A percentile compares a stretch with the other conserved stretches of the same genome.
Conservation (phyloP, 2,797 vertebrate species). For the Poecilia picta region DNA sequence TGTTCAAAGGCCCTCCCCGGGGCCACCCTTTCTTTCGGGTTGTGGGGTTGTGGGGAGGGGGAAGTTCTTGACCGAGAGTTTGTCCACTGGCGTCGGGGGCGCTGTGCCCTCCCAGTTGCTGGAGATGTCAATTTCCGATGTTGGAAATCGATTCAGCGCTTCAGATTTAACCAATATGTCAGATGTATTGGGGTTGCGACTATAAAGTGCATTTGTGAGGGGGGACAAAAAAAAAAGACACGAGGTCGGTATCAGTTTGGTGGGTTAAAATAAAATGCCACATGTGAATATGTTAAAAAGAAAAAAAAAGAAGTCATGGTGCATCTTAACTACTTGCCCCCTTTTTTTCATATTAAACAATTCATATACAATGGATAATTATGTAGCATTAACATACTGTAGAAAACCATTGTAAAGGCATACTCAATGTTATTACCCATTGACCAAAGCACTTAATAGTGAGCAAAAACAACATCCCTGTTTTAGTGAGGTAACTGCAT, state of each 20-base stretch:
- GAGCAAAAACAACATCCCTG: slow-evolving; percentile 72
- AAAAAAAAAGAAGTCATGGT: slow-evolving; percentile 59
- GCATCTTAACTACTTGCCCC: slow-evolving; percentile 64
- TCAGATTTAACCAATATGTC: slow-evolving; percentile 44
- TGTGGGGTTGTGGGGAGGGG: background rate
- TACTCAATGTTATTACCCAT: slow-evolving; percentile 74
- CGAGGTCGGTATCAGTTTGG: slow-evolving; percentile 41
- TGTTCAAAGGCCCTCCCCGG: slow-evolving; percentile 50
- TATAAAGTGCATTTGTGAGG: slow-evolving; percentile 56
- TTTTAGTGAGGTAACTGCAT: slow-evolving; percentile 68
- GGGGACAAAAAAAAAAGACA: slow-evolving; percentile 2
- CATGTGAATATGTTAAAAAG: slow-evolving; percentile 72
- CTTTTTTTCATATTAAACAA: slow-evolving; percentile 42
- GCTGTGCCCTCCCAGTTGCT: slow-evolving; percentile 63
- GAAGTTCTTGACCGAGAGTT: slow-evolving; percentile 53
- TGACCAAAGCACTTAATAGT: slow-evolving; percentile 82
- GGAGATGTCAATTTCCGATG: slow-evolving; percentile 47
- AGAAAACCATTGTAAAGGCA: slow-evolving; percentile 76
- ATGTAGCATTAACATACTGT: slow-evolving; percentile 82
- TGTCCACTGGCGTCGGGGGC: slow-evolving; percentile 59
- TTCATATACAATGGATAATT: slow-evolving; percentile 74
- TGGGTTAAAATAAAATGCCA: slow-evolving; percentile 71
- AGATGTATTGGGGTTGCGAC: slow-evolving; percentile 48
- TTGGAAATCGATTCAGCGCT: slow-evolving; percentile 31
- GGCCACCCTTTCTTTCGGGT: slow-evolving; percentile 15